phyloP scores from a whole-genome alignment of 2,888 invertebrate species.

The Trissonchulus latispiculum region DNA sequence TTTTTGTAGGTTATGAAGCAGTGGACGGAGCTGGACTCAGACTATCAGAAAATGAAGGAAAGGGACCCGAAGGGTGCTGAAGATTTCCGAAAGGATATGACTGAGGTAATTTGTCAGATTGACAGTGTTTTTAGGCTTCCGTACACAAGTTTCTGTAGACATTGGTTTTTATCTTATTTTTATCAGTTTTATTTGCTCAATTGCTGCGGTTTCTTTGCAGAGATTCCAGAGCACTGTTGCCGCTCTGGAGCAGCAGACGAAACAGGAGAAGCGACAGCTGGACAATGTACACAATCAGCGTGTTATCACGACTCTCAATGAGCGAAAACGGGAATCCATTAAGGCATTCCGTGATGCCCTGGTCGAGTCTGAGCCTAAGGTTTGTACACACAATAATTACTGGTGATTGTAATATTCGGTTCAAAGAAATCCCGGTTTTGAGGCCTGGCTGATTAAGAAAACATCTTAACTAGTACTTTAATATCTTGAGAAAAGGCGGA shows the following conservation, averaged over 20 bases:
- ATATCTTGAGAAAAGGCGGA: too few relatives aligned
- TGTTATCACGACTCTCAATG: constrained; percentile 80
- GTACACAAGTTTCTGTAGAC: too few relatives aligned
- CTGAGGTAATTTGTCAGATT: constrained; percentile 42
- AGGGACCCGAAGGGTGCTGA: constrained; percentile 84
- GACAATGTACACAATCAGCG: constrained; percentile 93
- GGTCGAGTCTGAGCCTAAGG: constrained; percentile 64
- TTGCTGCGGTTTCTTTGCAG: too few relatives aligned
- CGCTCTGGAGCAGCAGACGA: constrained; percentile 88
- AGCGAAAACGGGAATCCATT: constrained; percentile 87
- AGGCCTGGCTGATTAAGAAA: too few relatives aligned
- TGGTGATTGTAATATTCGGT: too few relatives aligned
- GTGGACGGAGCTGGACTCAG: constrained; percentile 92
- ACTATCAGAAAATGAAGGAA: constrained; percentile 88
- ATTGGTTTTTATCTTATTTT: too few relatives aligned
- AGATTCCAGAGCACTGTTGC: constrained; percentile 83
- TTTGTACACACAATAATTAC: too few relatives aligned
- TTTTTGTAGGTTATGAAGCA: constrained; percentile 79
- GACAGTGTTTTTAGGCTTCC: too few relatives aligned
- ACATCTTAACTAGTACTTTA: too few relatives aligned
- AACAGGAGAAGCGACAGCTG: constrained; percentile 86
- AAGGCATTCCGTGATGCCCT: constrained; percentile 82
- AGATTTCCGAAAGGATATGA: constrained; percentile 74
- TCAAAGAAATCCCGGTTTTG: too few relatives aligned
- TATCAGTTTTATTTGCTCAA: too few relatives aligned